phyloP scores from a whole-genome alignment of 2,113 vertebrate species.

The Aspiorhynchus laticeps region DNA sequence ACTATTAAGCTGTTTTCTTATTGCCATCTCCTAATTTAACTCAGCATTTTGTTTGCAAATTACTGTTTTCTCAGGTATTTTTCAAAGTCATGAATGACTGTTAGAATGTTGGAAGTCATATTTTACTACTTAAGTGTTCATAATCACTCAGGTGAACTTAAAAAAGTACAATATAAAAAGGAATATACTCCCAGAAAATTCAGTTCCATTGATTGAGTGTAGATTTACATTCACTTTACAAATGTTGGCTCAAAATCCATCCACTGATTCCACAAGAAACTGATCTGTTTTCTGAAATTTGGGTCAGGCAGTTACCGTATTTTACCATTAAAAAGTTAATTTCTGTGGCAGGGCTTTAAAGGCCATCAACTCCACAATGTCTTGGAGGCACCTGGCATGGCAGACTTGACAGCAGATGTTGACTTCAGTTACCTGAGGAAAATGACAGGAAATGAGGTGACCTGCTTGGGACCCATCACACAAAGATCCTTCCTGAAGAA shows the following conservation, averaged over 20 bases:
- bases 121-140: no score
- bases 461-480: constrained; percentile 83
- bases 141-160: no score
- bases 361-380: constrained; percentile 87
- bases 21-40: no score
- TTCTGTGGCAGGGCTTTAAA: constrained; percentile 81
- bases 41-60: no score
- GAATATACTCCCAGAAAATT: no score
- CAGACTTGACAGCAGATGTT: constrained; percentile 95
- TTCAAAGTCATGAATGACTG: no score
- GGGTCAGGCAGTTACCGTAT: background rate
- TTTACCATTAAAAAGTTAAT: background rate
- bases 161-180: no score
- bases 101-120: no score
- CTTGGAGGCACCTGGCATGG: constrained; percentile 83
- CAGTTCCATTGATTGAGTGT: no score
- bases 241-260: background rate
- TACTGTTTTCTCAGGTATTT: no score
- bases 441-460: constrained; percentile 77
- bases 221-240: background rate
- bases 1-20: no score
- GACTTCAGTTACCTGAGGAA: constrained; percentile 89
- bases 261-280: background rate
- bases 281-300: background rate
- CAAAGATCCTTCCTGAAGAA: constrained; percentile 89